These are phyloP conservation scores for Oryzias curvinotus DNA, from an alignment of 2,113 vertebrate genomes.

Conservation along the genomic window DNA sequence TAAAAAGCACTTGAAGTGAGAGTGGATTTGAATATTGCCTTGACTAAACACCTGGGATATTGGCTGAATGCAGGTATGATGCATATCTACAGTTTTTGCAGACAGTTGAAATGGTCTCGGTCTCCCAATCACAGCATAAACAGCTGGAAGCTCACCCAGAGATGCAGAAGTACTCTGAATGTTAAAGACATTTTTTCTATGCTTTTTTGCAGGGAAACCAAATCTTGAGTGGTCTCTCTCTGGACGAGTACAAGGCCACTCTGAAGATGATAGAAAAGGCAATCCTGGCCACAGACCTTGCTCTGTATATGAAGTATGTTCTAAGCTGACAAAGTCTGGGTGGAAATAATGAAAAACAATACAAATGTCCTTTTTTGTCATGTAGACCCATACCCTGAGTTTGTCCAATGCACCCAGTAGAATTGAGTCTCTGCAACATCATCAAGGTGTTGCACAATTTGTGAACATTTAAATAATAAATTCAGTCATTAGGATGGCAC, in stretches of 20 bases:
- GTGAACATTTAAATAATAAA: too few species aligned
- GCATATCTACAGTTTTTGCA: neutral
- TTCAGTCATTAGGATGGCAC: too few species aligned
- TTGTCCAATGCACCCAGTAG: too few species aligned
- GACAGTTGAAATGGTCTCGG: slow-evolving; percentile 22
- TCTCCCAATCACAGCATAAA: neutral
- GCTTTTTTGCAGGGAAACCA: slow-evolving; percentile 91
- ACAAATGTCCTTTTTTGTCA: too few species aligned
- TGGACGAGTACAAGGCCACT: slow-evolving; percentile 92
- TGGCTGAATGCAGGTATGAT: slow-evolving; percentile 4
- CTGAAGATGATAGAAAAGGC: slow-evolving; percentile 96
- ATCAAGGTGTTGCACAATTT: too few species aligned
- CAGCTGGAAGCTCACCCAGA: neutral
- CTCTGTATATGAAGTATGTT: slow-evolving; percentile 95
- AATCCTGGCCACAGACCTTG: slow-evolving; percentile 95
- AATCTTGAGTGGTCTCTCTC: slow-evolving; percentile 91
- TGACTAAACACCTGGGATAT: slow-evolving; percentile 13
- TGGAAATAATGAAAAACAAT: neutral
- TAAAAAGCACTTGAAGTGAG: slow-evolving; percentile 6
- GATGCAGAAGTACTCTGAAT: neutral
- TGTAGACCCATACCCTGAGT: too few species aligned
- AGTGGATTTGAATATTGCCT: slow-evolving; percentile 5
- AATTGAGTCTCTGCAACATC: too few species aligned
- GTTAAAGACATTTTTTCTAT: neutral
- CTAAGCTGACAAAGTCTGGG: slow-evolving; percentile 44